Evolutionary conservation across 2,888 invertebrate species (phyloP).

Genomic region (Drosophila tripunctata): DNA sequence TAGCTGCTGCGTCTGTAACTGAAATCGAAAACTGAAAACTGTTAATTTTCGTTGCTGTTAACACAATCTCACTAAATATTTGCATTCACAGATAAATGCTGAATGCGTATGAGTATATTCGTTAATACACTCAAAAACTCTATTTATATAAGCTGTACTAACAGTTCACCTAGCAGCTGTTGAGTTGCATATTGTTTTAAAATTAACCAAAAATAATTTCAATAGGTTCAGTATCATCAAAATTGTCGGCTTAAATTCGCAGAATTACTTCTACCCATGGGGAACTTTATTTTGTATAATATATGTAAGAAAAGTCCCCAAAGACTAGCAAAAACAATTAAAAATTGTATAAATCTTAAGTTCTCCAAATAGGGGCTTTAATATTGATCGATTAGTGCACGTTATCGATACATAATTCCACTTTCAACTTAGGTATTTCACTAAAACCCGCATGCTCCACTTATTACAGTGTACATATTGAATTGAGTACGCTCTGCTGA

Average conservation of each 20-base stretch:
- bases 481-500: conserved; percentile 55
- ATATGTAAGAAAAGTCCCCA: no score
- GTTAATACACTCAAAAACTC: conserved; percentile 8
- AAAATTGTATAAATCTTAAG: not conserved
- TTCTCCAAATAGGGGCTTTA: not conserved
- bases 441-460: conserved; percentile 48
- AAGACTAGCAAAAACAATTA: not conserved
- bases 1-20: conserved; percentile 30
- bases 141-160: conserved; percentile 62
- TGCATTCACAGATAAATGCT: conserved; percentile 34
- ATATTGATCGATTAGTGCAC: not conserved
- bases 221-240: not conserved
- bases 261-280: no score
- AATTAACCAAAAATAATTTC: conserved; percentile 33
- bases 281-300: conserved; percentile 3
- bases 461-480: conserved; percentile 20
- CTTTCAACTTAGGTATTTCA: conserved; percentile 15
- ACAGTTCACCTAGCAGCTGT: conserved; percentile 34
- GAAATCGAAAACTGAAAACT: conserved; percentile 70
- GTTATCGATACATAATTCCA: not conserved
- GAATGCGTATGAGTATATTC: conserved; percentile 27
- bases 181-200: conserved; percentile 23
- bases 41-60: conserved; percentile 65
- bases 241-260: no score
- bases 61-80: conserved; percentile 70